Percentiles rank a stretch among this genome's conserved stretches.
Evolutionary conservation across 2,113 vertebrate species (phyloP).

Genomic region (Halcyon malimbica): DNA sequence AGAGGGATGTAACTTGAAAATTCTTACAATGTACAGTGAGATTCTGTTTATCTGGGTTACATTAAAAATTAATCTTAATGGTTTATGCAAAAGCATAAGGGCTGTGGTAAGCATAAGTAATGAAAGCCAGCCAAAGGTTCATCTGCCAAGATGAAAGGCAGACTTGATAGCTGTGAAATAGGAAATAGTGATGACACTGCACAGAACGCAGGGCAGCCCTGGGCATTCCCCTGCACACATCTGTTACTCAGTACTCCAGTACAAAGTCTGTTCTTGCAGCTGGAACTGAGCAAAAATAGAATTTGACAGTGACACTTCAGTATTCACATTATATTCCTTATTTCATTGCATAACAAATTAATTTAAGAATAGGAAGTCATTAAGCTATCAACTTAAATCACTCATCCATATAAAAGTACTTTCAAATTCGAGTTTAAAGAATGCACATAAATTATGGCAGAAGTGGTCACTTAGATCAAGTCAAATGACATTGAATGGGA

Average conservation of each 20-base stretch:
- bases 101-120: constrained; percentile 2
- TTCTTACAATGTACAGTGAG: background rate
- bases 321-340: background rate
- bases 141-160: background rate
- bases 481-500: background rate
- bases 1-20: background rate
- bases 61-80: constrained; percentile 36
- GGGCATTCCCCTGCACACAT: background rate
- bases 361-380: background rate
- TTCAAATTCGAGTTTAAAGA: background rate
- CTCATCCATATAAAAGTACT: background rate
- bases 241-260: background rate
- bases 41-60: constrained; percentile 15
- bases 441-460: background rate
- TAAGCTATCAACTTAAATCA: background rate
- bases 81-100: constrained; percentile 40
- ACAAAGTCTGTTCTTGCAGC: background rate
- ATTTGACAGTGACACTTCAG: background rate
- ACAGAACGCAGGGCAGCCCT: background rate
- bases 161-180: background rate
- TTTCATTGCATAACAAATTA: background rate
- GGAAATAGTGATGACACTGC: background rate
- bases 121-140: background rate
- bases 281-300: background rate
- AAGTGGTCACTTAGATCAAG: background rate